phyloP scores from a whole-genome alignment of 2,888 invertebrate genomes.

The Agrochola circellaris region DNA sequence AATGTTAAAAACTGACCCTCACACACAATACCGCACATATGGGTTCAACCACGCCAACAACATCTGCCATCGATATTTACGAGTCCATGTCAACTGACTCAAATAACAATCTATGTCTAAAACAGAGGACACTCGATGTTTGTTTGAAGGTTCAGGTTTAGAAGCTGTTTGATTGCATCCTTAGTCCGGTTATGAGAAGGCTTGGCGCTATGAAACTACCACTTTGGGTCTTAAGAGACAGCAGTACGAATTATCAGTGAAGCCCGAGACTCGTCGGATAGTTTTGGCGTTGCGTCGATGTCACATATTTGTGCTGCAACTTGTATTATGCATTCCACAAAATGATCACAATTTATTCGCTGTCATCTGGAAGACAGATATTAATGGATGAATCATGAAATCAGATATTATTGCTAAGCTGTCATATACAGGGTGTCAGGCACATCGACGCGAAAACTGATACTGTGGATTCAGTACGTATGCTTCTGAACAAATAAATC shows the following conservation, averaged over 20 bases:
- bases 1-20: slow-evolving; percentile 33
- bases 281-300: neutral
- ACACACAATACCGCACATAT: slow-evolving; percentile 5
- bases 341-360: neutral
- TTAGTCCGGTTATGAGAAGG: neutral
- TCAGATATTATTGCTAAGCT: neutral
- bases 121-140: neutral
- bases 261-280: neutral
- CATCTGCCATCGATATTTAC: neutral
- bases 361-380: neutral
- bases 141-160: neutral
- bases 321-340: neutral
- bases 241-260: neutral
- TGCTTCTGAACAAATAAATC: too few relatives aligned
- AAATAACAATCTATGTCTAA: neutral
- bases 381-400: neutral
- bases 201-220: neutral
- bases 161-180: neutral
- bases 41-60: neutral
- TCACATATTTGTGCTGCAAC: neutral
- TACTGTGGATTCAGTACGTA: too few relatives aligned
- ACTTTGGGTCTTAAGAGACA: neutral
- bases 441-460: too few relatives aligned
- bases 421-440: neutral
- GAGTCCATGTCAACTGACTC: neutral